Conservation (phyloP, 1,140 invertebrate species). For the Drosophila dunni region DNA sequence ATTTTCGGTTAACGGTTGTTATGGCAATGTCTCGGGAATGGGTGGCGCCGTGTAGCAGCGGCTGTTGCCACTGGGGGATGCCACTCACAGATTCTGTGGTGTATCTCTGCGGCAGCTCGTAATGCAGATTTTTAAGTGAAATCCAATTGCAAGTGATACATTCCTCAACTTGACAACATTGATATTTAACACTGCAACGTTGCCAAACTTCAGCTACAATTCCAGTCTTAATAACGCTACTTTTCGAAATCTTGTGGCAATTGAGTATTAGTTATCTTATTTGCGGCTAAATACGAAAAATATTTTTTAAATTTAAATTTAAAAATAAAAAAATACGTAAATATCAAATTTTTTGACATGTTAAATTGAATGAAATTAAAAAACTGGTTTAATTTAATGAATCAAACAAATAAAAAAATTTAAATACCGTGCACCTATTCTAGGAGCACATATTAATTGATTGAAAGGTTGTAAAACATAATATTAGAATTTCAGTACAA, state of each 20-base stretch:
- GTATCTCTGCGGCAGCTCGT: background rate
- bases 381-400: no score
- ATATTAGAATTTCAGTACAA: no score
- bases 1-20: conserved; percentile 76
- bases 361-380: no score
- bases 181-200: conserved; percentile 20
- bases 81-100: conserved; percentile 6
- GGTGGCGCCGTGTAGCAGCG: conserved; percentile 52
- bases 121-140: conserved; percentile 33
- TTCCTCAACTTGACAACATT: conserved; percentile 8
- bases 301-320: no score
- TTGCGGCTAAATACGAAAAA: background rate
- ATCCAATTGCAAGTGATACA: conserved; percentile 32
- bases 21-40: conserved; percentile 57
- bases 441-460: no score
- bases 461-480: no score
- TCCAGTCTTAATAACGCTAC: background rate
- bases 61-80: conserved; percentile 58
- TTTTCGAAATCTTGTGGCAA: background rate
- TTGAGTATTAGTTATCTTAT: background rate
- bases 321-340: no score
- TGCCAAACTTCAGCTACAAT: conserved; percentile 14
- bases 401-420: no score
- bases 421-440: no score
- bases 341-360: no score